A percentile compares a stretch with the other conserved stretches of the same genome.
Conservation (phyloP, 2,888 invertebrate genomes). For the Rosalia funebris region DNA sequence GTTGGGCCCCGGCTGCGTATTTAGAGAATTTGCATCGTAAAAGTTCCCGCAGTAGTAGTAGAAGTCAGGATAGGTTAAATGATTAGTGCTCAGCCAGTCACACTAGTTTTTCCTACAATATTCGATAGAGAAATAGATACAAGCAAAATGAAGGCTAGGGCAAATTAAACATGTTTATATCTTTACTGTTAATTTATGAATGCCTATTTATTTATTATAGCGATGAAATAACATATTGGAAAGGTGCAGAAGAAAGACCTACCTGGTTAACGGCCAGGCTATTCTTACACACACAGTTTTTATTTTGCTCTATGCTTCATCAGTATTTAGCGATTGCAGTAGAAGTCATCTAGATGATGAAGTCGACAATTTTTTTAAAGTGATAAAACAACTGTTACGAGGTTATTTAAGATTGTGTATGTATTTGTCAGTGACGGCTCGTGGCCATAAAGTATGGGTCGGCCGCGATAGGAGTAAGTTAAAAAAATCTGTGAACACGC, state of each 20-base stretch:
- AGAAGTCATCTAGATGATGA: no score
- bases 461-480: no score
- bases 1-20: constrained; percentile 96
- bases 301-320: neutral
- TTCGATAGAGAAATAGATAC: constrained; percentile 11
- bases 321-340: no score
- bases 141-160: constrained; percentile 8
- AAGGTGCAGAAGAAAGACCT: neutral
- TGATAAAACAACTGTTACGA: no score
- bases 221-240: neutral
- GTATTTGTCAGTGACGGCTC: no score
- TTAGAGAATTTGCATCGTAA: constrained; percentile 81
- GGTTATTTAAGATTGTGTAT: no score
- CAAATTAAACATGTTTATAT: neutral
- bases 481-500: no score
- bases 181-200: neutral
- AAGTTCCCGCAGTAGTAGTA: constrained; percentile 77
- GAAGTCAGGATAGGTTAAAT: constrained; percentile 68
- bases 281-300: neutral
- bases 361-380: no score
- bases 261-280: neutral
- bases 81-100: constrained; percentile 43
- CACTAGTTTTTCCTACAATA: constrained; percentile 11
- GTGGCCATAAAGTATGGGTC: no score
- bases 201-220: neutral